phyloP scores from a whole-genome alignment of 2,888 invertebrate species.

The Volucella inflata region DNA sequence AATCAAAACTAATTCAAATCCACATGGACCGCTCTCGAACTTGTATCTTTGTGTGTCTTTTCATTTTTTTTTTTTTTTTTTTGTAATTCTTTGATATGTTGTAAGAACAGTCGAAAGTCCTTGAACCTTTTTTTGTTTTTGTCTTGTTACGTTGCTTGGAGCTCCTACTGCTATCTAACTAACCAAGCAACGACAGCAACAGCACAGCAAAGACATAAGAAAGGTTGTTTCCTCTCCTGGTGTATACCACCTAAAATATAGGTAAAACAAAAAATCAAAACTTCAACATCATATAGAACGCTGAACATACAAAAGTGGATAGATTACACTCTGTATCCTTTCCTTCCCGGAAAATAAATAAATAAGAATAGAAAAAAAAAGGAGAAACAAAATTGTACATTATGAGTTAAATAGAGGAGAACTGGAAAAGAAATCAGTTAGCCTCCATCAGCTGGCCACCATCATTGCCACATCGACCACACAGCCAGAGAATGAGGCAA shows the following conservation, averaged over 20 bases:
- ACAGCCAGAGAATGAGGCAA: constrained; percentile 24
- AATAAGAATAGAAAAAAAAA: constrained; percentile 22
- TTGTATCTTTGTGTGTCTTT: not conserved
- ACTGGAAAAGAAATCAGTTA: constrained; percentile 25
- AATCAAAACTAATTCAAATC: constrained; percentile 59
- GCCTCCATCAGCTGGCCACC: constrained; percentile 51
- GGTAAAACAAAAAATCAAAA: no score
- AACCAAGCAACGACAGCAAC: constrained; percentile 49
- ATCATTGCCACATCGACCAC: constrained; percentile 20
- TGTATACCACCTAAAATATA: not conserved
- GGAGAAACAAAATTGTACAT: constrained; percentile 27
- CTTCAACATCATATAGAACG: constrained; percentile 21
- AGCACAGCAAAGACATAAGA: constrained; percentile 3
- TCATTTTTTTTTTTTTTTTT: not conserved
- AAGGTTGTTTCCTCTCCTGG: constrained; percentile 19
- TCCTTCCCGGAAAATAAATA: not conserved
- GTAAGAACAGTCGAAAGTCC: constrained; percentile 32
- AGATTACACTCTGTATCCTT: constrained; percentile 28
- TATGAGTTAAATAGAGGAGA: constrained; percentile 38
- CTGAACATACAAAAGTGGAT: constrained; percentile 39
- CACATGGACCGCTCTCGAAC: constrained; percentile 4
- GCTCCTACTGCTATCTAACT: constrained; percentile 39
- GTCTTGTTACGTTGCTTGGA: not conserved
- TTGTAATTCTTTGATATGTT: constrained; percentile 38
- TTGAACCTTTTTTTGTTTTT: constrained; percentile 47